These are phyloP conservation scores for Leucoptera coffeella DNA, from an alignment of 2,888 invertebrate genomes.

Conservation along the genomic window DNA sequence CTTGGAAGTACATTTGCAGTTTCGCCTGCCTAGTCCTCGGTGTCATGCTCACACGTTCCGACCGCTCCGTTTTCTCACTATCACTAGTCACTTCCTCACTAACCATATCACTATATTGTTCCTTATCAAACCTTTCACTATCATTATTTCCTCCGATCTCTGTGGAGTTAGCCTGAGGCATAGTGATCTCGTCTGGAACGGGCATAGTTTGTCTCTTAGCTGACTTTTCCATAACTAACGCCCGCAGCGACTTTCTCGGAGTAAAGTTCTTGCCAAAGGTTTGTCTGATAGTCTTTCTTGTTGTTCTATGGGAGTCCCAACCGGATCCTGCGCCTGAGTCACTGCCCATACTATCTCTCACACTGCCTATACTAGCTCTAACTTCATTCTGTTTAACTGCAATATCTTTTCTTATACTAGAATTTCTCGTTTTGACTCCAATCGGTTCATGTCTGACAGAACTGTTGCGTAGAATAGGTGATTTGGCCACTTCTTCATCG, in stretches of 20 bases:
- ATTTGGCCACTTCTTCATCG: too few relatives aligned
- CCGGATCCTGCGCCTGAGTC: constrained; percentile 28
- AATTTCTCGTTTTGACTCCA: too few relatives aligned
- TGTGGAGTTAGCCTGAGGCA: constrained; percentile 11
- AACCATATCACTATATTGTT: neutral
- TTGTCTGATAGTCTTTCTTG: constrained; percentile 28
- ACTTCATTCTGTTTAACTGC: too few relatives aligned
- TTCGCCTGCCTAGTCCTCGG: constrained; percentile 14
- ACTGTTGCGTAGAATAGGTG: too few relatives aligned
- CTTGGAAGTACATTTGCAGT: constrained; percentile 18
- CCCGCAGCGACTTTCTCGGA: constrained; percentile 26
- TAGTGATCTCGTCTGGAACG: constrained; percentile 12
- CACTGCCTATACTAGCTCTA: neutral
- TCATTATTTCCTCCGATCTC: too few relatives aligned
- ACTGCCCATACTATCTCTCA: constrained; percentile 12
- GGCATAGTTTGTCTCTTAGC: constrained; percentile 20
- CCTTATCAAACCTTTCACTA: too few relatives aligned
- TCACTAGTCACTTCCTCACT: neutral
- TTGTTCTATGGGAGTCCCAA: constrained; percentile 39
- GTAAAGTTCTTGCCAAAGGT: constrained; percentile 35
- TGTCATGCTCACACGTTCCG: too few relatives aligned
- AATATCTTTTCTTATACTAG: too few relatives aligned
- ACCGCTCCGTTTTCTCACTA: constrained; percentile 11
- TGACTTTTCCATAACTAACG: constrained; percentile 35
- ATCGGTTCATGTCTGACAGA: too few relatives aligned